Percentiles rank a stretch among this genome's conserved stretches.
These are phyloP conservation scores for Ditylenchus dipsaci DNA, from an alignment of 1,140 invertebrate genomes.

Conservation along the genomic window DNA sequence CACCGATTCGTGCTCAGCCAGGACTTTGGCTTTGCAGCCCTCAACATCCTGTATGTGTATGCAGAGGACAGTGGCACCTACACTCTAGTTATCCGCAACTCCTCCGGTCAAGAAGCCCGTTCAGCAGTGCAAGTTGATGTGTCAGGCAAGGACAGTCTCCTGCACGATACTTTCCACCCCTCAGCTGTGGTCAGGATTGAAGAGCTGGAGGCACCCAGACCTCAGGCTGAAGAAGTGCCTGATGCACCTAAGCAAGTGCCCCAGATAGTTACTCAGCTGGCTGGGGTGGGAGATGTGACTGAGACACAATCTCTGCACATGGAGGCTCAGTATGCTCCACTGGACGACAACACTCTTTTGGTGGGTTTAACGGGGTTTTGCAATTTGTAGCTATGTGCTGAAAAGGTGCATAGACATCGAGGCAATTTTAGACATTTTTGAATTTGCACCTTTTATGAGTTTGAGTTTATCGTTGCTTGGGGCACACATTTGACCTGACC, in stretches of 20 bases:
- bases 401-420: too few relatives aligned
- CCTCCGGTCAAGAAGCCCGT: slow-evolving; percentile 59
- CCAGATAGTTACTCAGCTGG: slow-evolving; percentile 46
- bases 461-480: too few relatives aligned
- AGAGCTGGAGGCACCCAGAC: slow-evolving; percentile 52
- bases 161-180: slow-evolving; percentile 57
- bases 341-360: slow-evolving; percentile 44
- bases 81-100: slow-evolving; percentile 60
- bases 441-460: too few relatives aligned
- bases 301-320: slow-evolving; percentile 54
- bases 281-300: slow-evolving; percentile 36
- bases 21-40: slow-evolving; percentile 88
- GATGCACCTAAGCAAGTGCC: slow-evolving; percentile 49
- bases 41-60: slow-evolving; percentile 87
- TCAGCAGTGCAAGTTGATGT: slow-evolving; percentile 48
- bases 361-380: slow-evolving; percentile 8
- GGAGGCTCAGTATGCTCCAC: slow-evolving; percentile 52
- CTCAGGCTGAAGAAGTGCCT: slow-evolving; percentile 40
- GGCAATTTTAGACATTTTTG: too few relatives aligned
- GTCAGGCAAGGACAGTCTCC: slow-evolving; percentile 38
- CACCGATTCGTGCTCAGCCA: slow-evolving; percentile 62
- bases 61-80: slow-evolving; percentile 73
- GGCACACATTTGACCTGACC: too few relatives aligned
- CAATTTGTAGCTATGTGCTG: neutral
- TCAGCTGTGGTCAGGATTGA: slow-evolving; percentile 43